Evolutionary conservation across 2,888 invertebrate genomes (phyloP).

Genomic region (Dinocampus coccinellae): DNA sequence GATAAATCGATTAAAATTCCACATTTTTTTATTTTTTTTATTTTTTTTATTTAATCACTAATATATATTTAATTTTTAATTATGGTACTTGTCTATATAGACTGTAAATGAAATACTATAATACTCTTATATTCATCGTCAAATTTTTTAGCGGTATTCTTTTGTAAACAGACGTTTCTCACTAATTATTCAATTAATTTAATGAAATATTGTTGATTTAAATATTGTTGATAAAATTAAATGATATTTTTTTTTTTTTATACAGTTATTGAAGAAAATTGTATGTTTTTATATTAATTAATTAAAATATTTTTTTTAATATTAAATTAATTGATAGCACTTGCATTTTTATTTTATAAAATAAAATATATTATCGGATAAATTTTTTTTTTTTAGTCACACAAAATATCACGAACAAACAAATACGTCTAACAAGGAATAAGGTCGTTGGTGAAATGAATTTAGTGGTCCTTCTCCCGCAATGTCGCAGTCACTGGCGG

Average conservation of each 20-base stretch:
- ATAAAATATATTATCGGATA: background rate
- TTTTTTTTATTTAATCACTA: background rate
- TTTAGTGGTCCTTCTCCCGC: conserved; percentile 41
- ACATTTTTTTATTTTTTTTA: no score
- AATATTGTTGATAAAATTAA: background rate
- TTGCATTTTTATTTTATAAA: background rate
- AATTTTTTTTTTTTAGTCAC: background rate
- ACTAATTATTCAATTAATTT: background rate
- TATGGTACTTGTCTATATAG: background rate
- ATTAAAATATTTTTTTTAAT: background rate
- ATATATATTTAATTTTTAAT: background rate
- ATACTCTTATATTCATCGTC: background rate
- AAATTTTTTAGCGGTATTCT: background rate
- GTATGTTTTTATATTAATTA: background rate
- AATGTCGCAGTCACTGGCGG: conserved; percentile 7
- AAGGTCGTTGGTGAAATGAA: conserved; percentile 59
- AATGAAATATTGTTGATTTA: conserved; percentile 2
- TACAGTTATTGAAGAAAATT: background rate
- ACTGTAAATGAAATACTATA: background rate
- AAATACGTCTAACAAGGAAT: conserved; percentile 51
- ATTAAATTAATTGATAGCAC: background rate
- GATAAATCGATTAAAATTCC: background rate
- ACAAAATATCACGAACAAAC: conserved; percentile 49
- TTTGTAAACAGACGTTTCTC: background rate
- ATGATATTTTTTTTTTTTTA: background rate